phyloP scores from a whole-genome alignment of 2,113 vertebrate species.

The Phaethon lepturus region DNA sequence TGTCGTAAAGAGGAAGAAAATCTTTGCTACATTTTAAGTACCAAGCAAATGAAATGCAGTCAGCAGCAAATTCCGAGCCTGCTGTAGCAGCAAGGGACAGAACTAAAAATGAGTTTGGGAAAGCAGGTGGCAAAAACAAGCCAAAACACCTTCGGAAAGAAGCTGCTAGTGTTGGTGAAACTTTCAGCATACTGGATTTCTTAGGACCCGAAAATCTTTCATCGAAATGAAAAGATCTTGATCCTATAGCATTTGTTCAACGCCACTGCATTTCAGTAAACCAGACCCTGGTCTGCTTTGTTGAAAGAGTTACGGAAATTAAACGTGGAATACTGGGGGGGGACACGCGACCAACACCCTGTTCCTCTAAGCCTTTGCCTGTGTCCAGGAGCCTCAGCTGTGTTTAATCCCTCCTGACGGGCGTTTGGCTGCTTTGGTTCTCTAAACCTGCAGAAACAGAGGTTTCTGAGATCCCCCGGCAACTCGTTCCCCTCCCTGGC shows the following conservation, averaged over 20 bases:
- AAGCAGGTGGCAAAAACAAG: not conserved
- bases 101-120: not conserved
- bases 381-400: not conserved
- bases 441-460: not conserved
- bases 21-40: not conserved
- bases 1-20: not conserved
- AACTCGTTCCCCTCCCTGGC: accelerated
- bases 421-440: accelerated
- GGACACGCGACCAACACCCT: accelerated
- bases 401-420: not conserved
- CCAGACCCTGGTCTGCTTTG: not conserved
- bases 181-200: not conserved
- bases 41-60: not conserved
- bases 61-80: not conserved
- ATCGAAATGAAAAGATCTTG: not conserved
- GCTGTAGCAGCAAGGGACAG: not conserved
- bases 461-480: accelerated
- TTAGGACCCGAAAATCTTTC: not conserved
- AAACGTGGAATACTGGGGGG: not conserved
- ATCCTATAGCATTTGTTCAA: not conserved
- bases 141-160: not conserved
- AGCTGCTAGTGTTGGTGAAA: not conserved
- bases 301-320: not conserved
- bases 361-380: not conserved
- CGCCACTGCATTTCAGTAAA: accelerated